phyloP scores from a whole-genome alignment of 2,113 vertebrate species.

The Neomonachus schauinslandi region DNA sequence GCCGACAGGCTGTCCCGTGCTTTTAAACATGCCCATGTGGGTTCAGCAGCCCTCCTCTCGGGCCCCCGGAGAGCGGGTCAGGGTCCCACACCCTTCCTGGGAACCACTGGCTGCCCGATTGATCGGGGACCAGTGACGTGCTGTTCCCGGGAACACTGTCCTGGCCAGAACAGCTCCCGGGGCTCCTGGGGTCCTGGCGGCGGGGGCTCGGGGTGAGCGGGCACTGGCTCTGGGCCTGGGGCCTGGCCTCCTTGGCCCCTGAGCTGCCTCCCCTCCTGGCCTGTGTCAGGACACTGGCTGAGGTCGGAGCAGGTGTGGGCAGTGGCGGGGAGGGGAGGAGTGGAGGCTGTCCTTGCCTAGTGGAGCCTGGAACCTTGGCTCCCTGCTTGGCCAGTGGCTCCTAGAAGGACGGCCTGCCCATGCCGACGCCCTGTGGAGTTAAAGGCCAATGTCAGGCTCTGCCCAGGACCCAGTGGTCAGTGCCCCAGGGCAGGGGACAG shows the following conservation, averaged over 20 bases:
- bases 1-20: accelerated
- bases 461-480: background rate
- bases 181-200: accelerated
- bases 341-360: background rate
- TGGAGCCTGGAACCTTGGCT: background rate
- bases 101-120: background rate
- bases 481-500: background rate
- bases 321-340: too few species aligned
- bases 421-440: accelerated
- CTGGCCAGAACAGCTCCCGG: accelerated
- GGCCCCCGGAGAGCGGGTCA: background rate
- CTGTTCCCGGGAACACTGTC: background rate
- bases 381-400: accelerated
- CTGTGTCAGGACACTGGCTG: background rate
- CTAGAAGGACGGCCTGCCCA: accelerated
- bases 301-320: background rate
- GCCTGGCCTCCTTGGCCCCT: background rate
- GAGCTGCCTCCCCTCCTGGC: background rate
- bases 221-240: background rate
- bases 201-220: accelerated
- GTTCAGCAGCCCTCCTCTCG: background rate
- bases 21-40: background rate
- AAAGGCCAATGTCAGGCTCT: background rate
- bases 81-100: background rate
- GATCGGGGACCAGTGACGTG: accelerated